phyloP scores from a whole-genome alignment of 2,797 vertebrate species.

The Picus viridis region DNA sequence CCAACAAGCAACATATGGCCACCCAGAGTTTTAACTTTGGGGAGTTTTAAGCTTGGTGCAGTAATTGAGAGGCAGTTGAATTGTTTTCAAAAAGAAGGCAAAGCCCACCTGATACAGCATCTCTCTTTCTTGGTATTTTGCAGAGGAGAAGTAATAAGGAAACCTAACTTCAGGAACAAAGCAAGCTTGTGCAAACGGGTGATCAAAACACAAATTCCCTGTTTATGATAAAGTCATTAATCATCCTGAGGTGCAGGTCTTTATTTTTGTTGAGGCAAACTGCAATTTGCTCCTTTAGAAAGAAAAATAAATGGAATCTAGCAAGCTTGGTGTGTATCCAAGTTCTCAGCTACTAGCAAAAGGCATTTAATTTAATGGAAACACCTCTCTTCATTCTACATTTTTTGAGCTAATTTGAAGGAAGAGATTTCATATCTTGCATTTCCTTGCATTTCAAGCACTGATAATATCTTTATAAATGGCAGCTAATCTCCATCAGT shows the following conservation, averaged over 20 bases:
- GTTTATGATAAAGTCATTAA: neutral
- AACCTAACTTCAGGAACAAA: neutral
- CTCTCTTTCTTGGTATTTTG: neutral
- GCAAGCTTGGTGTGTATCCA: rapidly evolving
- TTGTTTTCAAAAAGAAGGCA: neutral
- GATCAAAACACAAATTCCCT: neutral
- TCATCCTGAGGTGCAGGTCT: neutral
- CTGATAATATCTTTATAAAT: neutral
- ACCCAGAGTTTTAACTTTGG: neutral
- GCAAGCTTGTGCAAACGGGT: neutral
- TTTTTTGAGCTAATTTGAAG: neutral
- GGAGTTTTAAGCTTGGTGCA: neutral
- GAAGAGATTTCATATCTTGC: neutral
- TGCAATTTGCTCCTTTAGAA: neutral
- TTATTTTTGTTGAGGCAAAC: neutral
- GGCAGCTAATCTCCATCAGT: neutral
- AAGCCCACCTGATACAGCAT: neutral
- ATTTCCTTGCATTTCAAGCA: neutral
- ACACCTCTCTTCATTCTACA: neutral
- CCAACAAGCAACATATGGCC: rapidly evolving
- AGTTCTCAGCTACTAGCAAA: neutral
- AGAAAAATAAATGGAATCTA: neutral
- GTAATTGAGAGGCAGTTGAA: rapidly evolving
- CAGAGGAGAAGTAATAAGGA: neutral
- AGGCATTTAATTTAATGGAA: neutral